Base-by-base conservation (phyloP, 2,113 vertebrate species). In the Atlantisia rogersi region DNA sequence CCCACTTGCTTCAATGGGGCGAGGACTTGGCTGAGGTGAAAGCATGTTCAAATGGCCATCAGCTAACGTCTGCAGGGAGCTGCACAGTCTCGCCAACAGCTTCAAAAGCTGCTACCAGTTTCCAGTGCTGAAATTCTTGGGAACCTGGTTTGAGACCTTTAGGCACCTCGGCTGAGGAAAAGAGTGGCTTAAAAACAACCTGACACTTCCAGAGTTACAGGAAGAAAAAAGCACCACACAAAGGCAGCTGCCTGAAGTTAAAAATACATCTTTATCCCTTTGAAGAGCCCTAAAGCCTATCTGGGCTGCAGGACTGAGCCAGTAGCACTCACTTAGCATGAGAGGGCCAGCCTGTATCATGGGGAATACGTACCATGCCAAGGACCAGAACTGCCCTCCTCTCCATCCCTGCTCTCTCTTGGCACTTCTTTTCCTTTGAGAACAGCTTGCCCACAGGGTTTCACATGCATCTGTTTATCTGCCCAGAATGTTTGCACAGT, bases 1-100 rank as follows among this genome's bases (percentile, higher is more conserved):
- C 91, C 77, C 86, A 95, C 37, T 89, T 12, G 7, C 77, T 91
- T 94, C 83, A 94, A 46, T 53, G 37, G 92, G 94, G 63, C 0
- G 20, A 94, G 91, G 92, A 92, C 70, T 96, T 96, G 92, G 96
- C 95, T 70, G n/a, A 90, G 20, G 62, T 79, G 59, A 59, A 94
- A 91, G 62, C 12, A 0, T 55, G 32, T 91, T 93, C 67, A 69
- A 91, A 92, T 77, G 83, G 63, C 83, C 96, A 96, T 94, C 83
- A 92, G 42, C 75, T 93, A 81, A 90, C 0, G 5, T 82, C 88
- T 95, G 88, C 18, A 89, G 31, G 42, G 53, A 94, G 50, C 74
- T 92, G 58, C 59, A 50, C 10, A 10, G 69, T 91, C 96, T 94
- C 2, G 63, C 92, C 96, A 95, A 85, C 37, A 42, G 71, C 91